Conservation (phyloP, 2,888 invertebrate species). For the Phengaris arion region DNA sequence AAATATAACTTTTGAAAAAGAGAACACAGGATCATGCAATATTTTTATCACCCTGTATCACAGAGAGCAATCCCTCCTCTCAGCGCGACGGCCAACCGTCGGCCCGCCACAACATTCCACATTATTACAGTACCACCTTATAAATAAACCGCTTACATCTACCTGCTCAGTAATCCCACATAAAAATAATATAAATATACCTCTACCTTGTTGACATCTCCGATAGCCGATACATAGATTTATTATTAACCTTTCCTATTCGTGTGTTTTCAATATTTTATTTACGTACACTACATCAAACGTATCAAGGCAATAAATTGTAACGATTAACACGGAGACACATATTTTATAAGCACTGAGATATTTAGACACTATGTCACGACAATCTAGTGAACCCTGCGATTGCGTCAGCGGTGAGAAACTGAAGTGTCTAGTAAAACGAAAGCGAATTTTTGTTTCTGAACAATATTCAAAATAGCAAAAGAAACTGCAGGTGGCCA, state of each 20-base stretch:
- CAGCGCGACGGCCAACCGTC: constrained; percentile 50
- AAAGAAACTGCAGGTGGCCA: constrained; percentile 65
- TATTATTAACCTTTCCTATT: constrained; percentile 33
- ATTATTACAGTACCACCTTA: constrained; percentile 66
- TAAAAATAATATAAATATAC: constrained; percentile 51
- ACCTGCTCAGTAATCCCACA: constrained; percentile 61
- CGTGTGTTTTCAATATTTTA: constrained; percentile 26
- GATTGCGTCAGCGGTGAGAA: constrained; percentile 10
- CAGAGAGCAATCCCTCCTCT: constrained; percentile 46
- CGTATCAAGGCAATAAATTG: constrained; percentile 24
- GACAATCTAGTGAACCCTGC: constrained; percentile 17
- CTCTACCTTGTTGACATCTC: constrained; percentile 64
- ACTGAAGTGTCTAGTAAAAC: constrained; percentile 43
- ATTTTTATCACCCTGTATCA: constrained; percentile 52
- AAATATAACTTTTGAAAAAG: too few species aligned
- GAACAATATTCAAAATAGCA: constrained; percentile 71
- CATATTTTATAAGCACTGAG: constrained; percentile 24
- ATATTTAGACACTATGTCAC: constrained; percentile 27
- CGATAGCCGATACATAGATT: constrained; percentile 45
- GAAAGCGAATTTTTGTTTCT: constrained; percentile 45
- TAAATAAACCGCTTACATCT: constrained; percentile 70
- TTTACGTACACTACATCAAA: constrained; percentile 26
- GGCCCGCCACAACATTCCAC: constrained; percentile 64
- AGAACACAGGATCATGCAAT: not conserved
- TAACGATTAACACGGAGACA: constrained; percentile 17